Conservation (phyloP, 2,113 vertebrate species). For the Asarcornis scutulata region DNA sequence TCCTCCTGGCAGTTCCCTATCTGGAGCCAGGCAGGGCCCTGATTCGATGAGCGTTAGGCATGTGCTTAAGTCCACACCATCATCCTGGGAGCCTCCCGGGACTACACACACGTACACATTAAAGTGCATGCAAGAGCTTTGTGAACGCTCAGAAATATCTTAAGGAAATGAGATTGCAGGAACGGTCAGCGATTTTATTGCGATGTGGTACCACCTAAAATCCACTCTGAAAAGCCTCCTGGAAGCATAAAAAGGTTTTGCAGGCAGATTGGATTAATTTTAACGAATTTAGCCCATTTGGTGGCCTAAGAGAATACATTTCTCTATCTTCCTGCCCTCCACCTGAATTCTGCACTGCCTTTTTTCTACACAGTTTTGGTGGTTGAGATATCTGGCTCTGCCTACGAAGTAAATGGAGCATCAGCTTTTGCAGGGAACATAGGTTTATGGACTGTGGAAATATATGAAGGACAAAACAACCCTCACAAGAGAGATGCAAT, state of each 20-base stretch:
- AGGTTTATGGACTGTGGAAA: neutral
- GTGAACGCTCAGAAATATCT: neutral
- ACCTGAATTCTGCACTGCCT: neutral
- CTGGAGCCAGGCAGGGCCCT: neutral
- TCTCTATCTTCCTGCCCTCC: neutral
- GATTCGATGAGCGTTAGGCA: neutral
- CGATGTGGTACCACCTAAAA: neutral
- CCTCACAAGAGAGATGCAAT: neutral
- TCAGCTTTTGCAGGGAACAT: neutral
- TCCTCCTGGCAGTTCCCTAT: constrained; percentile 19
- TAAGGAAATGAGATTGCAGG: neutral
- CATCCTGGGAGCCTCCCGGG: neutral
- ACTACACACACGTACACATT: neutral
- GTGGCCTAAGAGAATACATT: neutral
- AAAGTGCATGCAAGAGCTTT: neutral
- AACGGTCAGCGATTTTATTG: accelerated
- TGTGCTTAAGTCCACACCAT: neutral
- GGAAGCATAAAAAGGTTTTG: neutral
- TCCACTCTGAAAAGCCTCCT: neutral
- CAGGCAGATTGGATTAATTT: neutral
- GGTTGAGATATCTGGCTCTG: neutral
- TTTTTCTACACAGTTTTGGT: neutral
- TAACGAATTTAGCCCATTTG: too few relatives aligned
- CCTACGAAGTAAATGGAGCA: neutral
- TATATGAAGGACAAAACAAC: neutral